A percentile compares a stretch with the other conserved stretches of the same genome.
Conservation (phyloP, 2,113 vertebrate species). For the Hirundichthys speculiger region DNA sequence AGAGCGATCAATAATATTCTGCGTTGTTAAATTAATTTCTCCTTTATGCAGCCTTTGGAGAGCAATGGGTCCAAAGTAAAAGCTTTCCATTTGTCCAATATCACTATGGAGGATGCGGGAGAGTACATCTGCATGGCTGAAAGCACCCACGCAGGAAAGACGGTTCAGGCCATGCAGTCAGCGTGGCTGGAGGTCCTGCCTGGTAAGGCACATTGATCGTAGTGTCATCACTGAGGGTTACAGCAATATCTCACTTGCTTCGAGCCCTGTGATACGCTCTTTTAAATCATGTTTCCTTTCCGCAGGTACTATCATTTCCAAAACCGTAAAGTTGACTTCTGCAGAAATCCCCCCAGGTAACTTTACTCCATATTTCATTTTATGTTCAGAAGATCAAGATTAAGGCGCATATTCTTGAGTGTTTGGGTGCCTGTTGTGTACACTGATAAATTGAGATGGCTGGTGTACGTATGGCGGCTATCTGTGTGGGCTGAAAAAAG, state of each 20-base stretch:
- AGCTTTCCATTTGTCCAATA: constrained; percentile 86
- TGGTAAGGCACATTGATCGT: constrained; percentile 69
- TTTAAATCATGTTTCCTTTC: neutral
- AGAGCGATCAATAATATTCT: neutral
- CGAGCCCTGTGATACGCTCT: neutral
- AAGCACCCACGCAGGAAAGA: constrained; percentile 83
- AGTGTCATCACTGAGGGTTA: neutral
- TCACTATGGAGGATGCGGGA: constrained; percentile 88
- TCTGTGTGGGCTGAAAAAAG: constrained; percentile 29
- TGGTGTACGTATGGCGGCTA: neutral
- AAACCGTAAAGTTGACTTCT: constrained; percentile 30
- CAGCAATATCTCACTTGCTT: neutral
- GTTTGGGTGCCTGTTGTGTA: neutral
- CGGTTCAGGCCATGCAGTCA: constrained; percentile 87
- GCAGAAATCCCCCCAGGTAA: constrained; percentile 59
- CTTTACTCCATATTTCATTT: neutral
- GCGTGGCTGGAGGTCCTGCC: constrained; percentile 93
- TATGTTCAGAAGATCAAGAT: neutral
- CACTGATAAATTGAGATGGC: neutral
- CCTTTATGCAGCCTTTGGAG: constrained; percentile 82
- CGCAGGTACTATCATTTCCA: constrained; percentile 52
- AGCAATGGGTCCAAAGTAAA: constrained; percentile 90
- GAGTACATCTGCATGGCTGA: constrained; percentile 93
- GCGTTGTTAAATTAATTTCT: neutral
- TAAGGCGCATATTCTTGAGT: neutral